A percentile compares a stretch with the other conserved stretches of the same genome.
Evolutionary conservation across 2,888 invertebrate genomes (phyloP).

Genomic region (Lasioglossum lativentre): DNA sequence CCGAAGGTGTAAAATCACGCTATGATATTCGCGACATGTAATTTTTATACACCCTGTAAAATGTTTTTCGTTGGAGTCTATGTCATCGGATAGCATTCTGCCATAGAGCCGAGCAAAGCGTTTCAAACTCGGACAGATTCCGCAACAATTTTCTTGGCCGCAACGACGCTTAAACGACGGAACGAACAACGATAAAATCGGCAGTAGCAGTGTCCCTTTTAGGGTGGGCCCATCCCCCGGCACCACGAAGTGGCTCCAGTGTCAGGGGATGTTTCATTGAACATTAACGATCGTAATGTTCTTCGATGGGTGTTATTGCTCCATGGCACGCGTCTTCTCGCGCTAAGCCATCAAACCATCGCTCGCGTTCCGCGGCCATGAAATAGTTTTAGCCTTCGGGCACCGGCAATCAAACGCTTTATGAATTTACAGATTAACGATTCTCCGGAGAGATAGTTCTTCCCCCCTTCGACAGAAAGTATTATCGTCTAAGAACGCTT

Average conservation of each 20-base stretch:
- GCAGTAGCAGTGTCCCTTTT: conserved; percentile 31
- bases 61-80: neutral
- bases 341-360: conserved; percentile 69
- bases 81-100: neutral
- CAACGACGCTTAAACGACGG: conserved; percentile 10
- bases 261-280: conserved; percentile 61
- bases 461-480: neutral
- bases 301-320: conserved; percentile 73
- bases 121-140: neutral
- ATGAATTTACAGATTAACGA: conserved; percentile 31
- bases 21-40: too few relatives aligned
- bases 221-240: conserved; percentile 8
- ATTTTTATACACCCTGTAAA: neutral
- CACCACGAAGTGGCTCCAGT: conserved; percentile 30
- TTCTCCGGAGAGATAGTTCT: conserved; percentile 1
- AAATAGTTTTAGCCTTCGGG: conserved; percentile 63
- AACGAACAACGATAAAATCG: conserved; percentile 56
- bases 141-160: neutral
- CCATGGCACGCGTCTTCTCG: conserved; percentile 72
- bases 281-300: conserved; percentile 74
- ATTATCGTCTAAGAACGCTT: neutral
- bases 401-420: neutral
- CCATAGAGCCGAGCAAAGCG: neutral
- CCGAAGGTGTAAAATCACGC: too few relatives aligned
- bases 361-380: conserved; percentile 51